phyloP scores from a whole-genome alignment of 2,797 vertebrate genomes.

The Cygnus olor region DNA sequence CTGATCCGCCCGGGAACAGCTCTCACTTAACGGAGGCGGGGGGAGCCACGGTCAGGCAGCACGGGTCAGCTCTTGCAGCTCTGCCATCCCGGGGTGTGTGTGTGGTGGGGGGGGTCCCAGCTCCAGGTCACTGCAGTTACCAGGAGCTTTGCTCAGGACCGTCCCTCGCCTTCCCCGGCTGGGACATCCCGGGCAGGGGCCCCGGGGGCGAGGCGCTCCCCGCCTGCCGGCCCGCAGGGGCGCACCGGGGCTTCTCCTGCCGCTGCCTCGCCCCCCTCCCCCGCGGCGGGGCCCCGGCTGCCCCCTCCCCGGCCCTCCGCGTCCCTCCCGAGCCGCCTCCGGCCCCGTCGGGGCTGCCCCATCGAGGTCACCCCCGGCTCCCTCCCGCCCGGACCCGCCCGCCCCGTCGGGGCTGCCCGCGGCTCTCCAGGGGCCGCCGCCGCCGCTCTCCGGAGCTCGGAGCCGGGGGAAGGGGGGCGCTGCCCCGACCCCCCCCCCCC shows the following conservation, averaged over 20 bases:
- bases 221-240: background rate
- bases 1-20: background rate
- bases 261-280: fast-evolving
- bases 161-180: fast-evolving
- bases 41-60: fast-evolving
- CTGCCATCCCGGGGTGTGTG: background rate
- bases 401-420: background rate
- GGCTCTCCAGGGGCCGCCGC: no score
- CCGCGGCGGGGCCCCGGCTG: background rate
- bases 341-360: background rate
- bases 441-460: background rate
- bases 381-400: background rate
- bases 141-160: background rate
- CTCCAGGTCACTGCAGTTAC: background rate
- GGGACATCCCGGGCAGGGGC: background rate
- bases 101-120: background rate
- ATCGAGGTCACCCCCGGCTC: background rate
- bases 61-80: background rate
- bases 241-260: background rate
- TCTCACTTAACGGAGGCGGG: background rate
- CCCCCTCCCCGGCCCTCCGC: background rate
- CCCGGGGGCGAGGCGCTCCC: background rate
- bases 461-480: background rate
- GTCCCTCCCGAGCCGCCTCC: background rate
- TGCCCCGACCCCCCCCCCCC: background rate